Conservation (phyloP, 2,888 invertebrate genomes). For the Poecilus cupreus region DNA sequence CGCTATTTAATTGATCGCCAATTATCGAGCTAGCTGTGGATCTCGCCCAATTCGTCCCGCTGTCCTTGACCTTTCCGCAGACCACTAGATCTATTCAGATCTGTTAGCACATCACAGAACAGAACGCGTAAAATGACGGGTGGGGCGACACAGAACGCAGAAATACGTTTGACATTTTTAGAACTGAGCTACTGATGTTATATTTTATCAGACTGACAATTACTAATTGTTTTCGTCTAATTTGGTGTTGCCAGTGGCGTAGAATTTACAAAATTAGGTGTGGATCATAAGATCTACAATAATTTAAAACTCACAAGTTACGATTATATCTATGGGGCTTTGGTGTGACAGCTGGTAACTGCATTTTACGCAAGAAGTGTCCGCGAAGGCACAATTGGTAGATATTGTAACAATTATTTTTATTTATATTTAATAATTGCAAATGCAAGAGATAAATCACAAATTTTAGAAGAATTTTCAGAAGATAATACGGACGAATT, state of each 20-base stretch:
- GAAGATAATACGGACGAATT: too few species aligned
- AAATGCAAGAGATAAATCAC: too few species aligned
- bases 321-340: too few species aligned
- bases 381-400: too few species aligned
- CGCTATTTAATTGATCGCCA: constrained; percentile 39
- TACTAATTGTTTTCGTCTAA: constrained; percentile 36
- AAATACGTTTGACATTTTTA: constrained; percentile 39
- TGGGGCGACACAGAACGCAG: neutral
- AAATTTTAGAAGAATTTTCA: too few species aligned
- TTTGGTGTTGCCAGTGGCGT: constrained; percentile 25
- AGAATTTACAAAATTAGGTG: neutral
- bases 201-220: constrained; percentile 42
- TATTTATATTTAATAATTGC: too few species aligned
- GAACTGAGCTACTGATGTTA: neutral
- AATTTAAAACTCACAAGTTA: too few species aligned
- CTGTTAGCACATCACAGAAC: constrained; percentile 1
- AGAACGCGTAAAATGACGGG: constrained; percentile 20
- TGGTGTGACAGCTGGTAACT: too few species aligned
- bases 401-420: too few species aligned
- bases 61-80: constrained; percentile 32
- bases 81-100: constrained; percentile 10
- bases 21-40: constrained; percentile 15
- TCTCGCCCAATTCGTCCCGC: constrained; percentile 12
- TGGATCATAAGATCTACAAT: too few species aligned
- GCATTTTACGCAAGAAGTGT: too few species aligned